Conservation (phyloP, 2,797 vertebrate species). For the Anolis apletophallus region DNA sequence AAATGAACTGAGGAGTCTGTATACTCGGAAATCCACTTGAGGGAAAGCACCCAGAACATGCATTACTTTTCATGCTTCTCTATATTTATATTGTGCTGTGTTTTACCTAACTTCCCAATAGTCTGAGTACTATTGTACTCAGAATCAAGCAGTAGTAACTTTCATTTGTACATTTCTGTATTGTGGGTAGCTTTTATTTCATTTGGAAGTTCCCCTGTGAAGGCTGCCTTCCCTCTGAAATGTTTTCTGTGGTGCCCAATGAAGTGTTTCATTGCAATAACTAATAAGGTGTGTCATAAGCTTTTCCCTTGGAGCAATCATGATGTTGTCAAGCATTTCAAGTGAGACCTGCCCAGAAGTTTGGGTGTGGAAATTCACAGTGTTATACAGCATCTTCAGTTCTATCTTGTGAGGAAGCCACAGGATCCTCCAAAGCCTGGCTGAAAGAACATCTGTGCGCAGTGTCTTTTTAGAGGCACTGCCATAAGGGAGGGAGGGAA, state of each 20-base stretch:
- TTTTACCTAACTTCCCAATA: constrained; percentile 63
- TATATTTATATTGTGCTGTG: constrained; percentile 52
- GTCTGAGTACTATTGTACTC: constrained; percentile 56
- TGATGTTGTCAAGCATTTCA: constrained; percentile 81
- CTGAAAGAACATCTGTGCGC: constrained; percentile 70
- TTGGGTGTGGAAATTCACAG: constrained; percentile 82
- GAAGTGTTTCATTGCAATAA: constrained; percentile 84
- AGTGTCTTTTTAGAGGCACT: constrained; percentile 60
- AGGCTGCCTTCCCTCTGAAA: constrained; percentile 75
- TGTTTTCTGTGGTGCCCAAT: constrained; percentile 74
- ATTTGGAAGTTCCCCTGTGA: constrained; percentile 72
- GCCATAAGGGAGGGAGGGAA: constrained; percentile 62
- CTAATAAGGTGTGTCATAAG: constrained; percentile 83
- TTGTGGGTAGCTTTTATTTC: constrained; percentile 79
- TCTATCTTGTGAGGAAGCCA: constrained; percentile 73
- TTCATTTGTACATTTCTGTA: constrained; percentile 77
- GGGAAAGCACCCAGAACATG: background rate
- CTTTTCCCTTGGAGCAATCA: constrained; percentile 80
- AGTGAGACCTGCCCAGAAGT: constrained; percentile 78
- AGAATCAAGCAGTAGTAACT: constrained; percentile 69
- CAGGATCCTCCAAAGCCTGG: constrained; percentile 71
- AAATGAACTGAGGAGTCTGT: background rate
- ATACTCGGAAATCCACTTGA: too few relatives aligned
- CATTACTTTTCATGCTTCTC: constrained; percentile 24
- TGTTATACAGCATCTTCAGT: constrained; percentile 80